A percentile compares a stretch with the other conserved stretches of the same genome.
Evolutionary conservation across 2,797 vertebrate species (phyloP).

Genomic region (Typhlichthys subterraneus): DNA sequence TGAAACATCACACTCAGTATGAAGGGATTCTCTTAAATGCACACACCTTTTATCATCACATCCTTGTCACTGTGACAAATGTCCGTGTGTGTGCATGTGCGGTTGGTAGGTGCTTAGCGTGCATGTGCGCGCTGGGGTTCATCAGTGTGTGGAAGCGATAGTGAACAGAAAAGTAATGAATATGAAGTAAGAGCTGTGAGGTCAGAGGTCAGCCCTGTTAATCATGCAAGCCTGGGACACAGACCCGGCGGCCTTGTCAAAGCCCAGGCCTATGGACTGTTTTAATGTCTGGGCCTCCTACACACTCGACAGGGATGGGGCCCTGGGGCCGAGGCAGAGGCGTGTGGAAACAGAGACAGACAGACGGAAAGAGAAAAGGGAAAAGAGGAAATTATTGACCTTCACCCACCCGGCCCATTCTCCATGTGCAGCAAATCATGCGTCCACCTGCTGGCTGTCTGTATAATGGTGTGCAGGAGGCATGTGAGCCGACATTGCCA

Average conservation of each 20-base stretch:
- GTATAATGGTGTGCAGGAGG: constrained; percentile 18
- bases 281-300: constrained; percentile 26
- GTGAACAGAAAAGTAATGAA: constrained; percentile 8
- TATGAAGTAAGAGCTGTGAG: neutral
- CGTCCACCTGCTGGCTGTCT: constrained; percentile 18
- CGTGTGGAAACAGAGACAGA: constrained; percentile 22
- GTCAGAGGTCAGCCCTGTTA: constrained; percentile 50
- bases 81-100: constrained; percentile 5
- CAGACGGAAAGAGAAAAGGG: constrained; percentile 17
- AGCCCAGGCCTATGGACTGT: constrained; percentile 34
- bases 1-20: neutral
- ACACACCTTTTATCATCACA: constrained; percentile 1
- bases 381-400: constrained; percentile 28
- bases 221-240: constrained; percentile 39
- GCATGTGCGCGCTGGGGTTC: constrained; percentile 14
- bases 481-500: constrained; percentile 23
- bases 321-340: constrained; percentile 46
- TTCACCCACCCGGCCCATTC: constrained; percentile 15
- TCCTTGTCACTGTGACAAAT: neutral
- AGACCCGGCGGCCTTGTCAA: constrained; percentile 55
- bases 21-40: neutral
- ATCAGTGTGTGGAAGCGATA: neutral
- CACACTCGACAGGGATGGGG: constrained; percentile 34
- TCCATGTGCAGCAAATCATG: constrained; percentile 40
- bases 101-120: too few species aligned